Base-by-base conservation (phyloP, 2,888 invertebrate genomes). In the Oscheius myriophilus region DNA sequence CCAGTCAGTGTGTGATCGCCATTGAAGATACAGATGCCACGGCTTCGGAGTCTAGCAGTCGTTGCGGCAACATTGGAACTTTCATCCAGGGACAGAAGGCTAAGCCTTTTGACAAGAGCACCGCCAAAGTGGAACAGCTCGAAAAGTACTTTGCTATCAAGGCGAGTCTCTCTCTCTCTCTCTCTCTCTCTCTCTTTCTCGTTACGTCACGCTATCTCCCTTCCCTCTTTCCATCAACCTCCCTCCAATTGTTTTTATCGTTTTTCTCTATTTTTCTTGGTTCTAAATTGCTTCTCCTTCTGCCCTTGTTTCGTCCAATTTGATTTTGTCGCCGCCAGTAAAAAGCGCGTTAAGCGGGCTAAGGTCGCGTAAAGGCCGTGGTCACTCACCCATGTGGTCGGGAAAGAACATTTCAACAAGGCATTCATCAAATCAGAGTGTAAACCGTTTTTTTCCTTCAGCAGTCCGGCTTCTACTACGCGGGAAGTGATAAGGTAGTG, bases 401-500 rank as follows among this genome's bases (percentile, higher is more conserved):
- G 4, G 33, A 9, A 33, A 33, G 33, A 33, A 33, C 33, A 9
- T 33, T 33, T 33, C 33, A 33, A 33, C 33, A 33, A 33, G 33
- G 4, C 33, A 33, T 33, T 9, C 33, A 9, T 33, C 33, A 33
- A 33, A 9, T 33, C 9, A 33, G 33, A 33, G 33, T 33, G 33
- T 33, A 33, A 33, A 33, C 33, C 33, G 33, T 33, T 33, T 33
- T n/a, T 9, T 33, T 57, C 14, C 33, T 63, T 53, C 53, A 63
- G 63, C 63, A 63, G 52, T 49, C 63, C 18, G 63, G 63, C 33
- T 53, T 41, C 41, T 63, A 63, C 23, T 53, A 53, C 41, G 63
- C 52, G 3, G 51, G 42, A 1, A 39, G 21, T 23, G 63, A 52
- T 21, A 53, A 53, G 16, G 53, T 63, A 2, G 43, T 63, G 0